Percentiles rank a stretch among this genome's conserved stretches.
These are phyloP conservation scores for Caerostris darwini DNA, from an alignment of 1,140 invertebrate genomes.

Conservation along the genomic window DNA sequence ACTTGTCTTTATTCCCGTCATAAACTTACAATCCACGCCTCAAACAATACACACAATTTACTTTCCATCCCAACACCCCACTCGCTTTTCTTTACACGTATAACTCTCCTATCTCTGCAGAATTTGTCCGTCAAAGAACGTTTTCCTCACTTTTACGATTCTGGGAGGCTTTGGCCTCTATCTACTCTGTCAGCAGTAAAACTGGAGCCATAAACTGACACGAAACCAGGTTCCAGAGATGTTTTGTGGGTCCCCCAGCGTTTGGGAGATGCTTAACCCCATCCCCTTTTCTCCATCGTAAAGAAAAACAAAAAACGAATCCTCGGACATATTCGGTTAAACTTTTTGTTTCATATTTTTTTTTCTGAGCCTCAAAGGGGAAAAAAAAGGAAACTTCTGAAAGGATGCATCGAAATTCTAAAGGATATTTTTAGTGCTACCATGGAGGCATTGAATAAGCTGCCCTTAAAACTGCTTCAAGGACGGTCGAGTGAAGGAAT, in stretches of 20 bases:
- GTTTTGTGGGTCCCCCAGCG: constrained; percentile 11
- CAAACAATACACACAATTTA: constrained; percentile 33
- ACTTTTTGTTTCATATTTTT: not conserved
- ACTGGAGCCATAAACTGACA: constrained; percentile 1
- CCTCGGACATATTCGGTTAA: constrained; percentile 16
- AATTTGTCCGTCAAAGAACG: constrained; percentile 11
- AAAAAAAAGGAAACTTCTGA: not conserved
- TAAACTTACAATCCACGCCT: not conserved
- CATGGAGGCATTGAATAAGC: not conserved
- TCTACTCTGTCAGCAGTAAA: constrained; percentile 8
- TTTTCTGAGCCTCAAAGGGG: not conserved
- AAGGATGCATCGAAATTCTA: constrained; percentile 31
- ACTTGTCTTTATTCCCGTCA: not conserved
- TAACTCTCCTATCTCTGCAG: not conserved
- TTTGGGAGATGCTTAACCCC: not conserved
- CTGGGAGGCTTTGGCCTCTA: not conserved
- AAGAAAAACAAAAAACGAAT: not conserved
- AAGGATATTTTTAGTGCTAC: constrained; percentile 28
- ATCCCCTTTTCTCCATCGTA: not conserved
- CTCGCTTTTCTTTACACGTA: not conserved
- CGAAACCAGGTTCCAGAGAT: constrained; percentile 13
- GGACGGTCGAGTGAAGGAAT: not conserved
- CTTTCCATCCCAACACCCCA: not conserved
- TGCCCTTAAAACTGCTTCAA: constrained; percentile 2
- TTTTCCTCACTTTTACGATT: constrained; percentile 1